A percentile compares a stretch with the other conserved stretches of the same genome.
Conservation (phyloP, 2,888 invertebrate species). For the Panopea generosa region DNA sequence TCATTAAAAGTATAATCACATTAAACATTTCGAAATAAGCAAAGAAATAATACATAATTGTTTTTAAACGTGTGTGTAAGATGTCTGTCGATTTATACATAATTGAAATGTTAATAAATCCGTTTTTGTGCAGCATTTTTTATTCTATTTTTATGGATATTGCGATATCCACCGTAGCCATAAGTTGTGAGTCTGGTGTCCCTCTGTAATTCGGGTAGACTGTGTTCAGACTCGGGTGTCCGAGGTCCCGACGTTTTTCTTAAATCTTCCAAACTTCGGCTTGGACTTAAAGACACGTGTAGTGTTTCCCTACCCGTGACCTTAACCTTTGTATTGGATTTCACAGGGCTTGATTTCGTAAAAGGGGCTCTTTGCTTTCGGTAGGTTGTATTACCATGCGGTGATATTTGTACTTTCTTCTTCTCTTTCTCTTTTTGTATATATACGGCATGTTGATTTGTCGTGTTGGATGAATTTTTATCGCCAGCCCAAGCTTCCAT, state of each 20-base stretch:
- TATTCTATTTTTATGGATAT: conserved; percentile 64
- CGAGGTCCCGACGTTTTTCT: conserved; percentile 25
- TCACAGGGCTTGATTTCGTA: conserved; percentile 55
- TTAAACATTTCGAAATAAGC: no score
- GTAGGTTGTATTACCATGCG: conserved; percentile 16
- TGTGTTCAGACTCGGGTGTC: conserved; percentile 53
- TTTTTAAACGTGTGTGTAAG: no score
- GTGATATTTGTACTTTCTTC: conserved; percentile 37
- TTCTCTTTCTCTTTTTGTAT: conserved; percentile 63
- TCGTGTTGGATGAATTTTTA: conserved; percentile 42
- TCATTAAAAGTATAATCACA: no score
- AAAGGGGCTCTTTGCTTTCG: conserved; percentile 34
- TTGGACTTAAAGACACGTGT: conserved; percentile 35
- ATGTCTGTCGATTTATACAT: no score
- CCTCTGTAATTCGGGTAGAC: conserved; percentile 53
- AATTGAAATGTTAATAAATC: conserved; percentile 53
- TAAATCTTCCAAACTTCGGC: conserved; percentile 66
- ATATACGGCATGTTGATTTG: conserved; percentile 73
- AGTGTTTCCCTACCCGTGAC: conserved; percentile 18
- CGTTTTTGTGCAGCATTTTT: conserved; percentile 55
- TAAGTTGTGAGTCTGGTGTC: conserved; percentile 52
- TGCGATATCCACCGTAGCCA: conserved; percentile 47
- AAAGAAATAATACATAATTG: no score
- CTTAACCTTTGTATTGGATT: conserved; percentile 19
- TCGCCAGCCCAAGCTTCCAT: conserved; percentile 58